Evolutionary conservation across 2,113 vertebrate species (phyloP).

Genomic region (Mesitornis unicolor): DNA sequence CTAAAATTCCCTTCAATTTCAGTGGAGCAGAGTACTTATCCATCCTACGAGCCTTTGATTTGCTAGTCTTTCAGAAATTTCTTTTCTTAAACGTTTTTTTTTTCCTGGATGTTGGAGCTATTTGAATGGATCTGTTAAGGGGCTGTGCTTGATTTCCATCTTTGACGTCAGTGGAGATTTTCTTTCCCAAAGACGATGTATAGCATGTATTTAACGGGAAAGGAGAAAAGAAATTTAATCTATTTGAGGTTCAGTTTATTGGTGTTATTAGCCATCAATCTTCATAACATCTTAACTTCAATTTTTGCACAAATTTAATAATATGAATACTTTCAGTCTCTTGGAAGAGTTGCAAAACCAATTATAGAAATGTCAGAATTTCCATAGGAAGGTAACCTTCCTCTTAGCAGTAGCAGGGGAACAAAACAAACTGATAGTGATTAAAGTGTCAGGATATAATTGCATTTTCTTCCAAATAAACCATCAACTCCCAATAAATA

Average conservation of each 20-base stretch:
- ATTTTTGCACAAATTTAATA: constrained; percentile 38
- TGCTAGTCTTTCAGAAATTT: neutral
- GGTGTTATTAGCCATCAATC: constrained; percentile 24
- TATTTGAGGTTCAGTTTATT: neutral
- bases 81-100: neutral
- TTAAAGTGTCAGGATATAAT: constrained; percentile 67
- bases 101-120: neutral
- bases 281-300: constrained; percentile 32
- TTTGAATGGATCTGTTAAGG: neutral
- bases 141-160: neutral
- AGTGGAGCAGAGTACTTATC: neutral
- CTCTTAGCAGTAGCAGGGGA: constrained; percentile 54
- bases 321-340: constrained; percentile 23
- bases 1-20: neutral
- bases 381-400: constrained; percentile 52
- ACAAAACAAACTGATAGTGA: constrained; percentile 60
- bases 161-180: neutral
- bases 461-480: constrained; percentile 68
- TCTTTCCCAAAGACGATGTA: neutral
- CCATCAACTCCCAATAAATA: constrained; percentile 64
- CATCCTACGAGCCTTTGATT: neutral
- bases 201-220: neutral
- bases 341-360: constrained; percentile 35
- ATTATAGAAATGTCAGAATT: constrained; percentile 64
- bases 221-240: neutral